phyloP scores from a whole-genome alignment of 2,797 vertebrate genomes.

The Lemur catta region DNA sequence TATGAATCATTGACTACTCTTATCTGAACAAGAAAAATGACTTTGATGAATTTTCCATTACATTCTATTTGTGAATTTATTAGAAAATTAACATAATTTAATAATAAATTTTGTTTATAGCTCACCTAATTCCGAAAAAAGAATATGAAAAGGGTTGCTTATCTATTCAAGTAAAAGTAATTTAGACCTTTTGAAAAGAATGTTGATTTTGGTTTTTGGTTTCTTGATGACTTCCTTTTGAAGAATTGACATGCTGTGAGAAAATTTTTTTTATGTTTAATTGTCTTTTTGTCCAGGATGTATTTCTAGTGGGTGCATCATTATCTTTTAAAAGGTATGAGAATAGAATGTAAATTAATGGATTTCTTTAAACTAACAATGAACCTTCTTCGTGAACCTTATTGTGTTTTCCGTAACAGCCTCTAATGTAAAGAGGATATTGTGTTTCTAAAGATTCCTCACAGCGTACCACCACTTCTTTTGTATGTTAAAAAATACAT shows the following conservation, averaged over 20 bases:
- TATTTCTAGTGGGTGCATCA: background rate
- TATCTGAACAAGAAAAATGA: background rate
- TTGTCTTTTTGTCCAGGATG: background rate
- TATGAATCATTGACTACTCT: background rate
- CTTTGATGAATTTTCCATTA: constrained; percentile 6
- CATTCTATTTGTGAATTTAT: background rate
- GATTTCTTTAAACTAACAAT: constrained; percentile 55
- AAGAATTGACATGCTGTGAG: constrained; percentile 35
- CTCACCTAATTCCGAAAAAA: constrained; percentile 2
- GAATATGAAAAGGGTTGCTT: background rate
- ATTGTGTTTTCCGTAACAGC: background rate
- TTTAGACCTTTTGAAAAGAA: constrained; percentile 14
- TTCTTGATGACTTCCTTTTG: constrained; percentile 14
- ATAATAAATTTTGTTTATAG: background rate
- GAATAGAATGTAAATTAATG: constrained; percentile 36
- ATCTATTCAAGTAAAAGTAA: constrained; percentile 38
- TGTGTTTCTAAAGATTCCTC: constrained; percentile 28
- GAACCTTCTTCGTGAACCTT: background rate
- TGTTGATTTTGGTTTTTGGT: constrained; percentile 17
- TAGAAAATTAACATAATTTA: constrained; percentile 8
- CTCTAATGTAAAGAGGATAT: background rate
- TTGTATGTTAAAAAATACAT: background rate
- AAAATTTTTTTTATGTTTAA: background rate
- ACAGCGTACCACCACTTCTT: background rate
- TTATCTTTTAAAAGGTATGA: constrained; percentile 45